Evolutionary conservation across 37 sponge, comb jelly and placozoan species (phyloP).

Genomic region (Spongilla lacustris): DNA sequence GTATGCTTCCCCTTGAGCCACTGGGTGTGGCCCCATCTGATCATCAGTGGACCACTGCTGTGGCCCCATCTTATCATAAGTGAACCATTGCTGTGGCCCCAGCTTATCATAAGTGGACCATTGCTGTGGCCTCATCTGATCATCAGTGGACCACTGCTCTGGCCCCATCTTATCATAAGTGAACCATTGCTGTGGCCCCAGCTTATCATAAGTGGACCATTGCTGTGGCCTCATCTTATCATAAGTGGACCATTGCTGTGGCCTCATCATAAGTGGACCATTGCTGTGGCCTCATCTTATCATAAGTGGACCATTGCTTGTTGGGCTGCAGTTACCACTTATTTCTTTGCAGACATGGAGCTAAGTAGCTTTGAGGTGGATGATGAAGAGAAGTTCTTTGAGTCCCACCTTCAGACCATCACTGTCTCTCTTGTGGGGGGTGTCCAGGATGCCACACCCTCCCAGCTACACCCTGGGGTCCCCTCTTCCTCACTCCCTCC

Average conservation of each 20-base stretch:
- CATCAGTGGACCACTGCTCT: neutral
- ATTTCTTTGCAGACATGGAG: conserved; percentile 20
- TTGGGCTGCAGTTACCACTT: neutral
- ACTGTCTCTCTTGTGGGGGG: conserved; percentile 31
- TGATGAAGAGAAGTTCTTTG: conserved; percentile 38
- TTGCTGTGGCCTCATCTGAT: neutral
- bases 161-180: neutral
- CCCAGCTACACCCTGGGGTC: neutral
- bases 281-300: neutral
- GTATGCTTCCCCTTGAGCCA: neutral
- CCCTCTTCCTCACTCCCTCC: neutral
- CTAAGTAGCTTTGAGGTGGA: conserved; percentile 27
- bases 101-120: neutral
- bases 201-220: neutral
- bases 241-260: neutral
- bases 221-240: neutral
- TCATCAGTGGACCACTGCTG: neutral
- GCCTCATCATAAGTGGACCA: neutral
- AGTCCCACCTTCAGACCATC: conserved; percentile 21
- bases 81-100: neutral
- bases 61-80: neutral
- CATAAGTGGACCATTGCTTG: neutral
- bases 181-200: neutral
- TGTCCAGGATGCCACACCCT: neutral
- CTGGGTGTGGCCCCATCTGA: too few species aligned